Conservation (phyloP, 2,113 vertebrate genomes). For the Rutilus rutilus region DNA sequence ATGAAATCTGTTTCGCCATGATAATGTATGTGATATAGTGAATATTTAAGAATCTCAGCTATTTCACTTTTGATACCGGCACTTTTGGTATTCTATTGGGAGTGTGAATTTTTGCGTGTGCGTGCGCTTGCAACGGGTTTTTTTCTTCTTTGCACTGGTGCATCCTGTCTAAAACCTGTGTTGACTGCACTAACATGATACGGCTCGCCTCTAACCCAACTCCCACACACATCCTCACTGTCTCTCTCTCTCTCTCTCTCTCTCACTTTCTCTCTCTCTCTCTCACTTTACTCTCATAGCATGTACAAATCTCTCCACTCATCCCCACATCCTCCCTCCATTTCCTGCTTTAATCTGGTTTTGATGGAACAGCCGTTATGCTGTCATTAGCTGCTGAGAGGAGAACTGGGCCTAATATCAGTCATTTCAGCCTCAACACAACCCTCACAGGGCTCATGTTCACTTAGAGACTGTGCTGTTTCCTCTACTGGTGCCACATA, state of each 20-base stretch:
- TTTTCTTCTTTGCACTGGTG: slow-evolving; percentile 39
- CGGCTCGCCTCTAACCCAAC: slow-evolving; percentile 36
- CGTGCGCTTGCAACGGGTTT: slow-evolving; percentile 1
- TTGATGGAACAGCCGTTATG: slow-evolving; percentile 55
- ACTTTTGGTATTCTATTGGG: slow-evolving; percentile 3
- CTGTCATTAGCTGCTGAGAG: slow-evolving; percentile 54
- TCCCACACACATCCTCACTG: slow-evolving; percentile 53
- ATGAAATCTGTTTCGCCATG: background rate
- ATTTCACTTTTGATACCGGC: background rate
- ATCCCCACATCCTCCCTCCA: slow-evolving; percentile 53
- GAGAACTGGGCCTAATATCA: slow-evolving; percentile 46
- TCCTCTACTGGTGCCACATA: slow-evolving; percentile 19
- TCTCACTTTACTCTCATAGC: slow-evolving; percentile 39
- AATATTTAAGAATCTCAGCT: slow-evolving; percentile 20
- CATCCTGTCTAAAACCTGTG: slow-evolving; percentile 51
- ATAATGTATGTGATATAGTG: background rate
- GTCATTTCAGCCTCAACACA: slow-evolving; percentile 50
- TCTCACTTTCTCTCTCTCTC: slow-evolving; percentile 31
- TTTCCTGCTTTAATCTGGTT: slow-evolving; percentile 60
- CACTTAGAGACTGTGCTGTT: background rate
- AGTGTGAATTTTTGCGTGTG: slow-evolving; percentile 27
- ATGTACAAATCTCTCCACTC: slow-evolving; percentile 44
- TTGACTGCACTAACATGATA: slow-evolving; percentile 43
- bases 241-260: slow-evolving; percentile 29
- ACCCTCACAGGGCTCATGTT: slow-evolving; percentile 28